These are phyloP conservation scores for Actias luna DNA, from an alignment of 2,888 invertebrate species.

Conservation along the genomic window DNA sequence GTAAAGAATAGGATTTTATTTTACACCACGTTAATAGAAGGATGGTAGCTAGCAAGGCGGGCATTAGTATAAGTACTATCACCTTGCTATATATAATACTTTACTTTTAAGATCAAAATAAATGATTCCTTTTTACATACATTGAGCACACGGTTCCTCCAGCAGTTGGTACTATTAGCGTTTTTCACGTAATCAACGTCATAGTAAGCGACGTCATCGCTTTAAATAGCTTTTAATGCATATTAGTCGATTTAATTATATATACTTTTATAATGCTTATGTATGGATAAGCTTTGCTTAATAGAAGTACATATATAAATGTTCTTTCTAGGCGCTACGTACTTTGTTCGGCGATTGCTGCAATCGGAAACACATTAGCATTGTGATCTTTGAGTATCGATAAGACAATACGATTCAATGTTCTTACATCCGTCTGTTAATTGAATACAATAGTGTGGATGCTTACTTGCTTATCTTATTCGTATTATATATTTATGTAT, in stretches of 20 bases:
- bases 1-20: too few species aligned
- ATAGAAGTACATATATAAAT: background rate
- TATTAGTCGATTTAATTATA: too few species aligned
- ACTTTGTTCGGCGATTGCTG: background rate
- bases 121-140: too few species aligned
- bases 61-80: too few species aligned
- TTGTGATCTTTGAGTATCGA: slow-evolving; percentile 36
- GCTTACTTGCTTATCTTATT: slow-evolving; percentile 35
- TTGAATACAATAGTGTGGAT: slow-evolving; percentile 49
- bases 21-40: too few species aligned
- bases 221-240: too few species aligned
- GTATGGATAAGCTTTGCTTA: background rate
- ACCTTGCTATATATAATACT: too few species aligned
- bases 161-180: slow-evolving; percentile 98
- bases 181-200: slow-evolving; percentile 98
- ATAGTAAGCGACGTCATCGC: slow-evolving; percentile 95
- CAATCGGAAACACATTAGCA: slow-evolving; percentile 43
- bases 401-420: slow-evolving; percentile 35
- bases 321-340: background rate
- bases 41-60: too few species aligned
- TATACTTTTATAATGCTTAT: too few species aligned
- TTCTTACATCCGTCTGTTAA: slow-evolving; percentile 45
- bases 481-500: slow-evolving; percentile 38
- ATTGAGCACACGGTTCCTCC: slow-evolving; percentile 98
- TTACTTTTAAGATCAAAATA: too few species aligned